These are phyloP conservation scores for Perca flavescens DNA, from an alignment of 2,113 vertebrate species.

Conservation along the genomic window DNA sequence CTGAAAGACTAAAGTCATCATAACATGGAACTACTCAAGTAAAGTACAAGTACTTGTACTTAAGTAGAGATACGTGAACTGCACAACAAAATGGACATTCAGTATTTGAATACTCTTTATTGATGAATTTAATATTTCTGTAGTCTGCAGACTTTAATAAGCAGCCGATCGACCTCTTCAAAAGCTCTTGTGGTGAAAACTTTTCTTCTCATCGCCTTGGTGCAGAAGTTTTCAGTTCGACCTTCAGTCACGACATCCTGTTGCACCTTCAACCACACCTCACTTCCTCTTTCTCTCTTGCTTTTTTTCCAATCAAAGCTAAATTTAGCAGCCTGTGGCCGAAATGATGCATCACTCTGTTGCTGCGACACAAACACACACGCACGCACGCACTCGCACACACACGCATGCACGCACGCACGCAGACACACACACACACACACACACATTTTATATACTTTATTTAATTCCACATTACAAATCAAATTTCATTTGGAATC, in stretches of 20 bases:
- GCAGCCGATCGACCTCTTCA: not conserved
- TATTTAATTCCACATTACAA: too few relatives aligned
- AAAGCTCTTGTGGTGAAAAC: not conserved
- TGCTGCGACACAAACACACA: too few relatives aligned
- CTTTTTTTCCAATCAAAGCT: not conserved
- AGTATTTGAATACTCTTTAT: too few relatives aligned
- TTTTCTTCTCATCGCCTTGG: not conserved
- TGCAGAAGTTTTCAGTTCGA: not conserved
- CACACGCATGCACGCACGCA: too few relatives aligned
- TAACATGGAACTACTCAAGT: too few relatives aligned
- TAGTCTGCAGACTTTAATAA: not conserved
- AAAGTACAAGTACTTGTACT: too few relatives aligned
- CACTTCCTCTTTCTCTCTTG: conserved; percentile 38
- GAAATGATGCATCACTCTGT: not conserved
- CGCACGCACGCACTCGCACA: not conserved
- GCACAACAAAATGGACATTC: too few relatives aligned
- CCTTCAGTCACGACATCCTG: conserved; percentile 29
- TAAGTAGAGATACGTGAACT: too few relatives aligned
- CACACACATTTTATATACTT: not conserved
- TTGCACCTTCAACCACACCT: conserved; percentile 29
- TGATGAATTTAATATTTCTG: too few relatives aligned
- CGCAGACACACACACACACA: not conserved
- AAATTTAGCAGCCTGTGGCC: conserved; percentile 38
- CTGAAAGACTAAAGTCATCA: too few relatives aligned
- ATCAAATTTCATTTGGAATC: too few relatives aligned